Evolutionary conservation across 2,888 invertebrate species (phyloP), one percentile per base, ranked within the genome.

Genomic region (Amphimallon solstitiale): DNA sequence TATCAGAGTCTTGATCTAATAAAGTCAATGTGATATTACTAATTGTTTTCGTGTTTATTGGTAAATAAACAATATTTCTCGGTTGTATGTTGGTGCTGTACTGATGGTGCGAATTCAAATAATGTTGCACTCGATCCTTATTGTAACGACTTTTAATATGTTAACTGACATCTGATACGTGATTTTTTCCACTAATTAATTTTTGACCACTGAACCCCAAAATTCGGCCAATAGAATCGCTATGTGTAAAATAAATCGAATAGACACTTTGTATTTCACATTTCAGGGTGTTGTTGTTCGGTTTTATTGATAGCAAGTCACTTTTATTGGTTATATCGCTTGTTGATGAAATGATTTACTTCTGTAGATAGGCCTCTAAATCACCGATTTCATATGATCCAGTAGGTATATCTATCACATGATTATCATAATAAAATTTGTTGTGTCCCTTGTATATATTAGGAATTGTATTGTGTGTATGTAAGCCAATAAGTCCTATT

Each of bases 31-130:
- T 65, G n/a, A 67, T 67, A 43, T 48, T 49, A 1, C 15, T 15
- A 2, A 40, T 40, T 5, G 12, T 51, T 45, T 6, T 40, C 40
- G 4, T 34, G 10, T 38, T 29, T 7, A 59, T 14, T 1, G 67
- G 67, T 45, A 67, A 23, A 21, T 67, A 65, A 2, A 67, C 9
- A 12, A 77, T 71, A 68, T 75, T 76, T 65, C 52, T 65, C 3
- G 76, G 77, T 75, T 80, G 6, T 79, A 79, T 14, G 78, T n/a
- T n/a, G n/a, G n/a, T n/a, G 76, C 15, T 72, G 70, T 9, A 76
- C 75, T 21, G 68, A 67, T 2, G 75, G 74, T 12, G 73, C 76
- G 72, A 80, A 80, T 64, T 61, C 66, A 3, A 76, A 77, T 70
- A 4, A 76, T 72, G 65, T 75, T 76, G 61, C 76, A 77, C 45